These are phyloP conservation scores for Sminthurinus signatus DNA, from an alignment of 1,140 invertebrate species.

Conservation along the genomic window DNA sequence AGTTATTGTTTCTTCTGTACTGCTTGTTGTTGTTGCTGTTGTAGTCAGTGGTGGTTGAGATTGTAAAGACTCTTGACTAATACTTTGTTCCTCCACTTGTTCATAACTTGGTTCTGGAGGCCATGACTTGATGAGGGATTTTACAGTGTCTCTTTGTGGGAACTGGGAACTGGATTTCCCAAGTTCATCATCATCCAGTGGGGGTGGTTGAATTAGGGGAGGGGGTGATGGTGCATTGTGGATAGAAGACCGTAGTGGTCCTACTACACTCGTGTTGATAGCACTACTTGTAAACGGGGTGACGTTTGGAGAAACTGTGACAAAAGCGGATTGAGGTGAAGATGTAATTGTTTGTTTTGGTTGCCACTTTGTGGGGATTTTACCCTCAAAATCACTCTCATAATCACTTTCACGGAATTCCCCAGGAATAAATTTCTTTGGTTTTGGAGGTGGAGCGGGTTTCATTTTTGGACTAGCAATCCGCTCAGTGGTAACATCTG, in stretches of 20 bases:
- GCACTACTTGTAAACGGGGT: conserved; percentile 43
- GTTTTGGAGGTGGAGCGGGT: conserved; percentile 18
- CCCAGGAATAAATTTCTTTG: conserved; percentile 58
- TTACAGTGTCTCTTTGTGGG: not conserved
- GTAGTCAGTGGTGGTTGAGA: conserved; percentile 38
- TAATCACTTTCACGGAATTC: conserved; percentile 66
- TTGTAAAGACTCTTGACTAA: conserved; percentile 46
- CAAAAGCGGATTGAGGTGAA: not conserved
- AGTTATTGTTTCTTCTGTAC: not conserved
- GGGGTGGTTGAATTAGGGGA: conserved; percentile 47
- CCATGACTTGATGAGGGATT: conserved; percentile 41
- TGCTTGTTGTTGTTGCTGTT: not conserved
- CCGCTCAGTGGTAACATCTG: conserved; percentile 39
- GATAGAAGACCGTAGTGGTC: conserved; percentile 37
- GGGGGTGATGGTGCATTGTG: conserved; percentile 44
- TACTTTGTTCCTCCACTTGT: conserved; percentile 43
- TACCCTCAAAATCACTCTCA: conserved; percentile 64
- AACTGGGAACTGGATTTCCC: too few relatives aligned
- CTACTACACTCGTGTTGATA: conserved; percentile 44
- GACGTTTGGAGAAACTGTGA: not conserved
- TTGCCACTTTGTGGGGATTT: conserved; percentile 56
- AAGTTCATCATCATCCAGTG: conserved; percentile 35
- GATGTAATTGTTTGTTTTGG: conserved; percentile 32
- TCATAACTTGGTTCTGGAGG: too few relatives aligned
- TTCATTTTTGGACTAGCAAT: conserved; percentile 43